Conservation (phyloP, 2,113 vertebrate genomes). For the Melanerpes aurifrons region DNA sequence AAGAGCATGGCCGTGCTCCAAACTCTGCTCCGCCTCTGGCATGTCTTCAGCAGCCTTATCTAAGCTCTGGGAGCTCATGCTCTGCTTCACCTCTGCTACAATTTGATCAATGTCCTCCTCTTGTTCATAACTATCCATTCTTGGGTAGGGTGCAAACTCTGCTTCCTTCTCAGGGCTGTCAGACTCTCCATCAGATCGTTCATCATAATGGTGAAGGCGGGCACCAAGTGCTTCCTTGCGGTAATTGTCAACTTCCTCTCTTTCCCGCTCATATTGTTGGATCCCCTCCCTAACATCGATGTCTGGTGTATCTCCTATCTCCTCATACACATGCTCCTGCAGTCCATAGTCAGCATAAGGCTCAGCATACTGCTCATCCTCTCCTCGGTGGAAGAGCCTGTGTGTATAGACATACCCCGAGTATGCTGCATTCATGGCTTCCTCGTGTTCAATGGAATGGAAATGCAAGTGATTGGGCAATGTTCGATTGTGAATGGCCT, state of each 20-base stretch:
- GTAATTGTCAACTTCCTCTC: conserved; percentile 81
- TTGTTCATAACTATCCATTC: conserved; percentile 92
- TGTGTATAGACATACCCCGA: conserved; percentile 90
- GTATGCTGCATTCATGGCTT: conserved; percentile 86
- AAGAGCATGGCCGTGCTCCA: conserved; percentile 61
- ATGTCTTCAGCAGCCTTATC: conserved; percentile 80
- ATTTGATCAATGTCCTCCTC: conserved; percentile 92
- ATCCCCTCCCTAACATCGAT: conserved; percentile 78
- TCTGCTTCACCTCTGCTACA: conserved; percentile 87
- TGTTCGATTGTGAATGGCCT: conserved; percentile 74
- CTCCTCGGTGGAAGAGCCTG: conserved; percentile 74
- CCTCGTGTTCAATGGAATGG: conserved; percentile 82
- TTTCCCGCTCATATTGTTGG: conserved; percentile 82
- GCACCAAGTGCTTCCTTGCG: conserved; percentile 92
- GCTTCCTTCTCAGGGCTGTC: conserved; percentile 97
- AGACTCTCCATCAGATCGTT: conserved; percentile 92
- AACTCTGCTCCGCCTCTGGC: conserved; percentile 81
- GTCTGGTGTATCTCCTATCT: conserved; percentile 85
- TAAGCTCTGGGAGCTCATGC: conserved; percentile 87
- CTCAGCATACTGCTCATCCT: conserved; percentile 90
- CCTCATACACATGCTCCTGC: conserved; percentile 96
- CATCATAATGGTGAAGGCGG: conserved; percentile 93
- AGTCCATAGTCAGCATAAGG: conserved; percentile 88
- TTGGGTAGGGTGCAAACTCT: conserved; percentile 92
- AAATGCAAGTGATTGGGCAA: conserved; percentile 81